A percentile compares a stretch with the other conserved stretches of the same genome.
Conservation (phyloP, 2,797 vertebrate genomes). For the Ptychadena robeensis region DNA sequence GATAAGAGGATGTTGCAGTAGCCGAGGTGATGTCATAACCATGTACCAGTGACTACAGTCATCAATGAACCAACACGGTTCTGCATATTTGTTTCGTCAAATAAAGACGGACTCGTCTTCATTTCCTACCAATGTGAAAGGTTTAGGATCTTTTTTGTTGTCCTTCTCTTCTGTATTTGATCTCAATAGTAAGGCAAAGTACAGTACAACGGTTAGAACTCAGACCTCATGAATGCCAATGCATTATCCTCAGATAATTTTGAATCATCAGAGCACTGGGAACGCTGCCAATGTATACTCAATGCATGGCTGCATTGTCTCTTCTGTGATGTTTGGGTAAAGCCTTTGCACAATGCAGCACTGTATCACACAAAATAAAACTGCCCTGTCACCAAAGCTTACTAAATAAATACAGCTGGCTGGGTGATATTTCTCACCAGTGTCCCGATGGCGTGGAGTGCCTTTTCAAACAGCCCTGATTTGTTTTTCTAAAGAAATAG, state of each 20-base stretch:
- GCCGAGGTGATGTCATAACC: too few species aligned
- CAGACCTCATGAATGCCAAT: background rate
- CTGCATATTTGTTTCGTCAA: background rate
- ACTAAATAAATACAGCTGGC: conserved; percentile 49
- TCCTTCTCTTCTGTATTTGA: background rate
- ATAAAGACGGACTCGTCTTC: background rate
- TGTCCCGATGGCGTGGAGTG: background rate
- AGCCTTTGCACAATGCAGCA: conserved; percentile 32
- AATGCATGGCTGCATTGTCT: conserved; percentile 18
- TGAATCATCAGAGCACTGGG: conserved; percentile 6
- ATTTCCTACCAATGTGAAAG: too few species aligned
- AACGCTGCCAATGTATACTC: conserved; percentile 12
- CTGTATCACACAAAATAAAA: conserved; percentile 47
- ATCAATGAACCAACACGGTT: background rate
- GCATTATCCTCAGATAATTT: conserved; percentile 1
- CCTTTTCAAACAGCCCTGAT: conserved; percentile 41
- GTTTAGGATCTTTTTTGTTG: background rate
- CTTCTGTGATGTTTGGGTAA: conserved; percentile 29
- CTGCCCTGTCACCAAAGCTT: conserved; percentile 41
- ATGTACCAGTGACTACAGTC: too few species aligned
- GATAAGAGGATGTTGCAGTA: too few species aligned
- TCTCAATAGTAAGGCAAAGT: background rate
- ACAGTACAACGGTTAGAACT: background rate
- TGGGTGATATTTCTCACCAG: conserved; percentile 39
- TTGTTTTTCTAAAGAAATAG: conserved; percentile 56